These are phyloP conservation scores for Tragopan temminckii DNA, from an alignment of 2,797 vertebrate genomes.

Conservation along the genomic window DNA sequence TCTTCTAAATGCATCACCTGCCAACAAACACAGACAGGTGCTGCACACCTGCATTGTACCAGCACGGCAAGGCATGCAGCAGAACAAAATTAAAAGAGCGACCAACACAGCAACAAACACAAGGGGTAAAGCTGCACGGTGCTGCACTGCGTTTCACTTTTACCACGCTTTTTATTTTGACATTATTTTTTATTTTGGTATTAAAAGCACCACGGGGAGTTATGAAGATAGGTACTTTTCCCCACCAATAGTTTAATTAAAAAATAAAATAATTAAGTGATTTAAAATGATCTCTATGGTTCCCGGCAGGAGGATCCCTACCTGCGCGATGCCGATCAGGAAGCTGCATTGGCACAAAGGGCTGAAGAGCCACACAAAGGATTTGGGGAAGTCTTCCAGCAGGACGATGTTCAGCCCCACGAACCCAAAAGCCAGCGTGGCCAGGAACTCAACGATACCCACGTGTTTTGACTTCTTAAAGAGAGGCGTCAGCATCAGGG, in stretches of 20 bases:
- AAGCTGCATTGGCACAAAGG: constrained; percentile 95
- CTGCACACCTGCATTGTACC: background rate
- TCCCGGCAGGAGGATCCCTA: constrained; percentile 11
- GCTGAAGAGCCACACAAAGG: constrained; percentile 92
- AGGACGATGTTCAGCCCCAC: constrained; percentile 92
- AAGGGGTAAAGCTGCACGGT: accelerated
- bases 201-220: background rate
- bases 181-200: background rate
- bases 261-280: background rate
- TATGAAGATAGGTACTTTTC: background rate
- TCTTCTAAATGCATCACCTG: constrained; percentile 97
- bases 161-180: no score
- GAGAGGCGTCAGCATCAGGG: constrained; percentile 94
- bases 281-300: background rate
- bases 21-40: background rate
- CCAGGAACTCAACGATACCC: constrained; percentile 93
- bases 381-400: constrained; percentile 91
- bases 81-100: background rate
- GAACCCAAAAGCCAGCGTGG: constrained; percentile 92
- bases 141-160: accelerated
- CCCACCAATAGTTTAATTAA: background rate
- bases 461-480: constrained; percentile 97
- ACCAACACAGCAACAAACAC: background rate
- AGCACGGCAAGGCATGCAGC: background rate
- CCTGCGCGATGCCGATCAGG: constrained; percentile 94